Base-by-base conservation (phyloP, 2,113 vertebrate species). In the Setophaga petechia region DNA sequence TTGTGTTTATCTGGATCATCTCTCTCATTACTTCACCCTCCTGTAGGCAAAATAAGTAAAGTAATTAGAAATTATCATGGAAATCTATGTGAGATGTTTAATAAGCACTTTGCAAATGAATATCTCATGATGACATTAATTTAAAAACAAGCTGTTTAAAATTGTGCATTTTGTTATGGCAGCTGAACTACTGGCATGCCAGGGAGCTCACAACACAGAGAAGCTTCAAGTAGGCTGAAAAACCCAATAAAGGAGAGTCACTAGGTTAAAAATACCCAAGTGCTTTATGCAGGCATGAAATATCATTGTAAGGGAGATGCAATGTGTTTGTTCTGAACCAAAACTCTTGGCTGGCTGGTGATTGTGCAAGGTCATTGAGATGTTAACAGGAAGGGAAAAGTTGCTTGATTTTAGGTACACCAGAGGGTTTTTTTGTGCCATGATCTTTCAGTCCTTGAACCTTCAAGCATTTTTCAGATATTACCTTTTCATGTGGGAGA, bases 231-330 rank as follows among this genome's bases (percentile, higher is more conserved):
- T 6, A 89, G 86, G 27, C 68, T 94, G 75, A 83, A 90, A 94
- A 95, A 12, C 44, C 27, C 49, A 66, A 9, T 43, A 51, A 69
- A 58, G 41, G 22, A 89, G 63, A 80, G 37, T 85, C n/a, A 74
- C 55, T 54, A 59, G 39, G 51, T 88, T 97, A 97, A 97, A 97
- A 97, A 96, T 93, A 96, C 11, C 63, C 21, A 68, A 88, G 31
- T 35, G 46, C 18, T 92, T 86, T 62, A 59, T 55, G 33, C 63
- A 90, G 84, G 47, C 1, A 0, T 66, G 49, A 80, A 91, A 25
- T 33, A 35, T 46, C 71, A 73, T 87, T 93, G 55, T 74, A 66
- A 86, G 39, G 55, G 27, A 93, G 82, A 74, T 43, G 44, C 67
- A 81, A 4, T 23, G 43, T 46, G 18, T 65, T 87, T 91, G 67